Percentiles rank a stretch among this genome's conserved stretches.
These are phyloP conservation scores for Poeciliopsis occidentalis DNA, from an alignment of 2,113 vertebrate genomes.

Conservation along the genomic window DNA sequence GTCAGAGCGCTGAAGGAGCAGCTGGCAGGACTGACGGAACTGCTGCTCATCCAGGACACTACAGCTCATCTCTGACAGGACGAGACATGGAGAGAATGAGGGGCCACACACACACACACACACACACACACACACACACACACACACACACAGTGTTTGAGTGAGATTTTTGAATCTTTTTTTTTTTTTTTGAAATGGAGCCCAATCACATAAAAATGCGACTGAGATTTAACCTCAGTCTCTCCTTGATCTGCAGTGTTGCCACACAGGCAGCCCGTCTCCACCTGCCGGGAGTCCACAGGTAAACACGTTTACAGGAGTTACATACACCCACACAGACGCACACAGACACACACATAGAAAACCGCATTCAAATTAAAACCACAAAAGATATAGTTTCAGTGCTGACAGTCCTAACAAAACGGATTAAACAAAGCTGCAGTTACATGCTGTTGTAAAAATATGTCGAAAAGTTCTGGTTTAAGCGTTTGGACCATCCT, in stretches of 20 bases:
- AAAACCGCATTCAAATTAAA: no score
- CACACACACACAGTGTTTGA: conserved; percentile 3
- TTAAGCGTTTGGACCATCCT: no score
- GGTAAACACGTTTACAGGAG: background rate
- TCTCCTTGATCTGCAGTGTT: conserved; percentile 2
- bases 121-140: no score
- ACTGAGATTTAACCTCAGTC: conserved; percentile 29
- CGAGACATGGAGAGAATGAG: background rate
- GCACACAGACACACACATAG: no score
- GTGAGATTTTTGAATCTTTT: conserved; percentile 9
- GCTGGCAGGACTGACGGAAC: conserved; percentile 82
- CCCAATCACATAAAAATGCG: conserved; percentile 1
- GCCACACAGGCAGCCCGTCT: conserved; percentile 1
- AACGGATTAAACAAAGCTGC: no score
- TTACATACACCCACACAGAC: no score
- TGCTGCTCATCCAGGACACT: conserved; percentile 79
- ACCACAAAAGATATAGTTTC: no score
- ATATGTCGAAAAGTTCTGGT: no score
- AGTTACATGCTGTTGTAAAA: no score
- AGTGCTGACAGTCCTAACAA: no score
- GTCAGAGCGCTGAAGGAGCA: conserved; percentile 84
- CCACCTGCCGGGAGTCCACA: background rate
- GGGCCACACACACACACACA: no score
- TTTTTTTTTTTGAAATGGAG: background rate
- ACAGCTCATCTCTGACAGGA: conserved; percentile 37